Evolutionary conservation across 2,888 invertebrate species (phyloP), one percentile per base, ranked within the genome.

Genomic region (Hetaerina titia): DNA sequence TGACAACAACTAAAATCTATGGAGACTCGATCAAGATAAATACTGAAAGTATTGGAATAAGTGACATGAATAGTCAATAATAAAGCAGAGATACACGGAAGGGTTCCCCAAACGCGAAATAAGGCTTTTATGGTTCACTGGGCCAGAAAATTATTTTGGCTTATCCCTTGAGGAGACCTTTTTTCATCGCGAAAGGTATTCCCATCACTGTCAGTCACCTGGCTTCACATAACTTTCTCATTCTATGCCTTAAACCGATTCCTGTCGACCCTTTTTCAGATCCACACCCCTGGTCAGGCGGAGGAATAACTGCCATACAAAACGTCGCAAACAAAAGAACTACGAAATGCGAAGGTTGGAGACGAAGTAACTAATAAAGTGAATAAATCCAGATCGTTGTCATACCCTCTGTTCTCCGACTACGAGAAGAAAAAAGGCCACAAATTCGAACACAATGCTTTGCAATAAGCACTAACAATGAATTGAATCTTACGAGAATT

Each of bases 81-180:
- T 31, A 81, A 81, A 81, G n/a, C 19, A 6, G 31, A 81, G 25
- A 81, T 81, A 81, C 11, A 22, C 81, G 5, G 9, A 7, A 81
- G 31, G 11, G 31, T 13, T 31, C 15, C 11, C 31, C 6, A 25
- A 81, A 11, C 8, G 4, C n/a, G 31, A 81, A 22, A 13, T 81
- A 31, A 4, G 31, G 31, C 31, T 31, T 81, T 81, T 15, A 81
- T 31, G 81, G 81, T 22, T 25, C 31, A 81, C 81, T 81, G 81
- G 81, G 31, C 81, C 25, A 31, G 31, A 81, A 81, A 81, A 81
- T 81, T 25, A 81, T 81, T 81, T 81, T 11, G 81, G 81, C 81
- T 81, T 81, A 81, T 81, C 81, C 81, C 13, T 69, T 7, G 8
- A n/a, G 9, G 69, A 81, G 31, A 81, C 25, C 25, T 31, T 74